Evolutionary conservation across 1,140 invertebrate species (phyloP).

Genomic region (Vanessa tameamea): DNA sequence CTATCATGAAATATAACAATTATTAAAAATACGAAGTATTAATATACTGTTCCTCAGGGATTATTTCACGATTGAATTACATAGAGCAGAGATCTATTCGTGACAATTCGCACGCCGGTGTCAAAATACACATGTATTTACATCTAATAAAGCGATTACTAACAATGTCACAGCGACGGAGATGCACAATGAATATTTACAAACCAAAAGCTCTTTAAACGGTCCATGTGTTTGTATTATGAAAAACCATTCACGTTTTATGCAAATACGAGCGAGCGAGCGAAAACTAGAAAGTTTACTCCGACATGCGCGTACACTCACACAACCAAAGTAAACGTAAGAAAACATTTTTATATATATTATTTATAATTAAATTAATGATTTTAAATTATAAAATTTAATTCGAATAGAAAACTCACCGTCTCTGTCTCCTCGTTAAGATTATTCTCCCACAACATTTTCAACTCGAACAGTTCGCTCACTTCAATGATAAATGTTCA

Average conservation of each 20-base stretch:
- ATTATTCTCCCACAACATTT: slow-evolving; percentile 74
- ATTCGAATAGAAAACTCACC: slow-evolving; percentile 51
- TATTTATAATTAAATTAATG: slow-evolving; percentile 51
- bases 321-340: slow-evolving; percentile 29
- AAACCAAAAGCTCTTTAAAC: slow-evolving; percentile 64
- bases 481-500: slow-evolving; percentile 48
- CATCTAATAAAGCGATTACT: slow-evolving; percentile 70
- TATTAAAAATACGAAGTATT: too few species aligned
- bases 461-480: slow-evolving; percentile 57
- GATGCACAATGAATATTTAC: slow-evolving; percentile 73
- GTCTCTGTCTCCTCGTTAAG: slow-evolving; percentile 69
- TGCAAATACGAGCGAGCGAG: slow-evolving; percentile 74
- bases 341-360: neutral
- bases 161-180: slow-evolving; percentile 57
- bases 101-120: slow-evolving; percentile 35
- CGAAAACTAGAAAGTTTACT: slow-evolving; percentile 80
- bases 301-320: slow-evolving; percentile 55
- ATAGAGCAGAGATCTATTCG: slow-evolving; percentile 17
- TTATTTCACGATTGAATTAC: too few species aligned
- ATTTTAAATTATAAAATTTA: slow-evolving; percentile 4
- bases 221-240: slow-evolving; percentile 75
- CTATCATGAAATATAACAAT: too few species aligned
- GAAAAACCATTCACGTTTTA: slow-evolving; percentile 80
- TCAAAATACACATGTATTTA: slow-evolving; percentile 62
- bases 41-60: too few species aligned